A percentile compares a stretch with the other conserved stretches of the same genome.
phyloP scores from a whole-genome alignment of 2,113 vertebrate genomes.

The Gopherus evgoodei region DNA sequence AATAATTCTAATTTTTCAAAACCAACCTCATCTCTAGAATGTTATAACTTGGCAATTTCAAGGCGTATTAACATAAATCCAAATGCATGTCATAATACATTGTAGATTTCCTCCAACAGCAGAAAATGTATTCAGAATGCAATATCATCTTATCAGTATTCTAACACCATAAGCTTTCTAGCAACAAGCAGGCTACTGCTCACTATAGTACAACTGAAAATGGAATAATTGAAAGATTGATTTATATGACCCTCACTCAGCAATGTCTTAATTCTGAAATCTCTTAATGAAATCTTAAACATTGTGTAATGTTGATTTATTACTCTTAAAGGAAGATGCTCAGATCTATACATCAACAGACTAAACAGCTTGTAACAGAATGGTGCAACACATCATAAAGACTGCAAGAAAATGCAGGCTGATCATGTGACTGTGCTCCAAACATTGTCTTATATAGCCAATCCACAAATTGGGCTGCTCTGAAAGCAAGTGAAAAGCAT shows the following conservation, averaged over 20 bases:
- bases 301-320: constrained; percentile 64
- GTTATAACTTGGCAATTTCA: constrained; percentile 31
- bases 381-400: constrained; percentile 51
- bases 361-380: constrained; percentile 47
- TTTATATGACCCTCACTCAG: constrained; percentile 65
- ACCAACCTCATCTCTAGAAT: constrained; percentile 1
- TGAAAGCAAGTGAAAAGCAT: constrained; percentile 55
- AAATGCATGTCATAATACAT: constrained; percentile 52
- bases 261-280: constrained; percentile 71
- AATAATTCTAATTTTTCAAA: constrained; percentile 23
- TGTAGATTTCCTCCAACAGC: constrained; percentile 67
- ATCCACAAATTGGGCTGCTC: not conserved
- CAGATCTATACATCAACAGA: constrained; percentile 39
- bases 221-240: constrained; percentile 65
- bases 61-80: constrained; percentile 37
- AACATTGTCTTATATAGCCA: constrained; percentile 64
- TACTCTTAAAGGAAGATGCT: constrained; percentile 30
- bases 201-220: constrained; percentile 69
- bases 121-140: constrained; percentile 64
- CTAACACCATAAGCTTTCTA: constrained; percentile 66
- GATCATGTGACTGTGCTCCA: constrained; percentile 63
- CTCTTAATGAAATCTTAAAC: constrained; percentile 59
- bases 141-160: constrained; percentile 76
- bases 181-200: constrained; percentile 60
- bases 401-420: constrained; percentile 71